phyloP scores from a whole-genome alignment of 2,888 invertebrate species.

The Scrobipalpa costella region DNA sequence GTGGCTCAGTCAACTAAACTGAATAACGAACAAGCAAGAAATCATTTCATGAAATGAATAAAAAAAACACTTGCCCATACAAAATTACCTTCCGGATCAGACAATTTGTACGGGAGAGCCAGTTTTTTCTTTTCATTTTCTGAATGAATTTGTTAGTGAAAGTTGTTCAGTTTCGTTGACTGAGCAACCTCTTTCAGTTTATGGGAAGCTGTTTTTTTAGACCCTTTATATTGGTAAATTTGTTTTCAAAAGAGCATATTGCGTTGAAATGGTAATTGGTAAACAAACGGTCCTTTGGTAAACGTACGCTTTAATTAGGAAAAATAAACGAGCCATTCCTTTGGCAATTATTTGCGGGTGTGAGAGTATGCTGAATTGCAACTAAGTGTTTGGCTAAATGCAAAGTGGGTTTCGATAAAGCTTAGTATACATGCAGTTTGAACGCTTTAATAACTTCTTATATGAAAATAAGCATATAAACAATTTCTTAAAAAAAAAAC shows the following conservation, averaged over 20 bases:
- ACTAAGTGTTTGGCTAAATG: background rate
- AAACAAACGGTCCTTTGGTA: constrained; percentile 4
- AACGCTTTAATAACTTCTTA: no score
- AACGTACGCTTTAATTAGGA: constrained; percentile 7
- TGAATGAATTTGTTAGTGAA: no score
- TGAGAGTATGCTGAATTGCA: background rate
- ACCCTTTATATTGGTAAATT: background rate
- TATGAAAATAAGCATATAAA: background rate
- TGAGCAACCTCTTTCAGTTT: no score
- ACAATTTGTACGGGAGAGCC: no score
- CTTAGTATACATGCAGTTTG: background rate
- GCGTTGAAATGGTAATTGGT: constrained; percentile 1
- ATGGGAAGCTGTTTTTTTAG: no score
- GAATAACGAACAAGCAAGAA: no score
- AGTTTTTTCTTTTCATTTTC: no score
- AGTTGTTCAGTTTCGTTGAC: no score
- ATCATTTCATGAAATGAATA: no score
- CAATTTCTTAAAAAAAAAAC: background rate
- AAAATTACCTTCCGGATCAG: no score
- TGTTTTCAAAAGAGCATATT: constrained; percentile 4
- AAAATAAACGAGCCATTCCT: background rate
- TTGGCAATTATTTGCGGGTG: constrained; percentile 4
- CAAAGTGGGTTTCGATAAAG: background rate
- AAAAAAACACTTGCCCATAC: no score
- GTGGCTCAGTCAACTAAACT: no score